A percentile compares a stretch with the other conserved stretches of the same genome.
Conservation (phyloP, 2,113 vertebrate species). For the Pangasianodon hypophthalmus region DNA sequence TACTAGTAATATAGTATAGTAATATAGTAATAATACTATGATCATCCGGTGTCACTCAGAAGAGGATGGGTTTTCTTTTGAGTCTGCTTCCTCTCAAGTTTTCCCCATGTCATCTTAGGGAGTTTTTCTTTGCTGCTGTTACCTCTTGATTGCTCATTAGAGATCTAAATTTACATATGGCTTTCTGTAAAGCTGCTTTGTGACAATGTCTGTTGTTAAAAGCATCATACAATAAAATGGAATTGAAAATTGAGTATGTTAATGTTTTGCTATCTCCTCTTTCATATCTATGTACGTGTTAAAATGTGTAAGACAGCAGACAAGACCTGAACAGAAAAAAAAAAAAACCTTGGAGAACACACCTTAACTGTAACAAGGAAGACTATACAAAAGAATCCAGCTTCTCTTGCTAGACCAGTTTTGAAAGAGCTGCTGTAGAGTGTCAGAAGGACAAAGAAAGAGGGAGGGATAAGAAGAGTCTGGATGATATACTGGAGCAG, state of each 20-base stretch:
- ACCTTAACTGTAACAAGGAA: slow-evolving; percentile 28
- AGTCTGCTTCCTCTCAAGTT: not conserved
- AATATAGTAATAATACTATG: not conserved
- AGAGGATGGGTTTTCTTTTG: not conserved
- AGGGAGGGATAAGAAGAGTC: slow-evolving; percentile 55
- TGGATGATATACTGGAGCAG: not conserved
- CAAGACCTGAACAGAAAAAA: not conserved
- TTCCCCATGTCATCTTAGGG: not conserved
- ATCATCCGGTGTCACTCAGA: not conserved
- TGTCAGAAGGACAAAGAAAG: slow-evolving; percentile 53
- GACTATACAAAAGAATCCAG: slow-evolving; percentile 64
- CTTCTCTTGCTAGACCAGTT: slow-evolving; percentile 69
- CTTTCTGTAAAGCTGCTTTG: not conserved
- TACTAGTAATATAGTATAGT: no score
- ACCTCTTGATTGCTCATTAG: not conserved
- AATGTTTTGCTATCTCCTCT: not conserved
- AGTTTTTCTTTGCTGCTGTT: not conserved
- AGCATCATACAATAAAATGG: not conserved
- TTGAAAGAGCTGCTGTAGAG: slow-evolving; percentile 24
- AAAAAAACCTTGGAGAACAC: slow-evolving; percentile 23
- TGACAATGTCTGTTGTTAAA: not conserved
- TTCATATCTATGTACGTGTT: not conserved
- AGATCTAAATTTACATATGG: not conserved
- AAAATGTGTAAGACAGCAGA: not conserved
- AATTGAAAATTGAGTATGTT: not conserved